Percentiles rank a stretch among this genome's conserved stretches.
Conservation (phyloP, 2,113 vertebrate species). For the Ivindomyrus marchei region DNA sequence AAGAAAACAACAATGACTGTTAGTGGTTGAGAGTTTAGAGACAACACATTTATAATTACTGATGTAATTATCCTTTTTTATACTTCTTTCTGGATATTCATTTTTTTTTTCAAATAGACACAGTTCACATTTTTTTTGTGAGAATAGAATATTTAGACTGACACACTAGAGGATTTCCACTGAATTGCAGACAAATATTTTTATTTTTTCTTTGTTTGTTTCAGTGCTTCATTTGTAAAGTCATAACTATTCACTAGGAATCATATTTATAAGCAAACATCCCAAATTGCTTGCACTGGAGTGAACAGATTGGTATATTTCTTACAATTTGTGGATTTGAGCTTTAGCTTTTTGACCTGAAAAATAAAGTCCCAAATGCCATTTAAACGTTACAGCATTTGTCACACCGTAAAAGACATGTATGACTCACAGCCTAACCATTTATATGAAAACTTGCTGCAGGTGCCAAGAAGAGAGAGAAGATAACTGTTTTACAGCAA, state of each 20-base stretch:
- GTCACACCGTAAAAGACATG: slow-evolving; percentile 37
- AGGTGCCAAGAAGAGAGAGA: slow-evolving; percentile 30
- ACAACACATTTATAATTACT: not conserved
- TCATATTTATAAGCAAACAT: not conserved
- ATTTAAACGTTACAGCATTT: slow-evolving; percentile 37
- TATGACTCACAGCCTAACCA: slow-evolving; percentile 37
- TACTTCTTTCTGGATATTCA: not conserved
- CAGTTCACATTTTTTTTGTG: not conserved
- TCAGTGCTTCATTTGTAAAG: not conserved
- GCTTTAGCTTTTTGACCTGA: not conserved
- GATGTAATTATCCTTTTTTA: not conserved
- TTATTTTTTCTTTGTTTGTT: not conserved
- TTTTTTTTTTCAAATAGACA: not conserved
- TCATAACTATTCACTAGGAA: not conserved
- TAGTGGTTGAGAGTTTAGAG: not conserved
- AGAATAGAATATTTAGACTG: not conserved
- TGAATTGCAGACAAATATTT: not conserved
- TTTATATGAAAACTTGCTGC: slow-evolving; percentile 25
- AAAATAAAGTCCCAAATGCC: not conserved
- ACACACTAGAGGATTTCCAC: not conserved
- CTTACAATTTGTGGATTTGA: not conserved
- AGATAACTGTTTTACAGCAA: slow-evolving; percentile 34
- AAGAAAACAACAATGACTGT: not conserved
- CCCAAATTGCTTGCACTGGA: not conserved
- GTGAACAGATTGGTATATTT: not conserved